Evolutionary conservation across 2,888 invertebrate genomes (phyloP).

Genomic region (Dione juno): DNA sequence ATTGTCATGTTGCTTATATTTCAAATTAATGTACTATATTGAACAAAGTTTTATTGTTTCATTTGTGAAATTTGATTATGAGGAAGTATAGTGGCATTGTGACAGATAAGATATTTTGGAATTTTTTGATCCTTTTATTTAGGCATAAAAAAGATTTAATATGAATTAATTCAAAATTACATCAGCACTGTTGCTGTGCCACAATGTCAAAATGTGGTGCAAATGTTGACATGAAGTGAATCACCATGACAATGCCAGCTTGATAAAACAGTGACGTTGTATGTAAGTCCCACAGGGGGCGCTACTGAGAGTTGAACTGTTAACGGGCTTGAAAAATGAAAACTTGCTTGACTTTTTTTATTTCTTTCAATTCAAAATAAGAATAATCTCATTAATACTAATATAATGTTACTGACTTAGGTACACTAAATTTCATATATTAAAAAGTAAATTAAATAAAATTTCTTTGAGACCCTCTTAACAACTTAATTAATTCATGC

Average conservation of each 20-base stretch:
- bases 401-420: not conserved
- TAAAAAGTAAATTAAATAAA: not conserved
- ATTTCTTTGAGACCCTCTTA: too few relatives aligned
- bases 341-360: slow-evolving; percentile 7
- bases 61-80: slow-evolving; percentile 12
- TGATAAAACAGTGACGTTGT: slow-evolving; percentile 64
- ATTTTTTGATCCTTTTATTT: not conserved
- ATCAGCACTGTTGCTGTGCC: slow-evolving; percentile 17
- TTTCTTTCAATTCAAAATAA: not conserved
- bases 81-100: slow-evolving; percentile 24
- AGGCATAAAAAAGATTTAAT: not conserved
- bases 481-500: too few relatives aligned
- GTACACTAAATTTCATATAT: not conserved
- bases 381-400: too few relatives aligned
- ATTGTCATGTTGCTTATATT: not conserved
- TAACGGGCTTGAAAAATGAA: slow-evolving; percentile 25
- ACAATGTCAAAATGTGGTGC: slow-evolving; percentile 35
- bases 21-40: not conserved
- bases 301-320: slow-evolving; percentile 54
- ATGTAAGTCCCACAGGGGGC: slow-evolving; percentile 66
- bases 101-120: slow-evolving; percentile 23
- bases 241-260: slow-evolving; percentile 76
- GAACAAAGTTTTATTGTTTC: not conserved
- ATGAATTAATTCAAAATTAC: slow-evolving; percentile 8
- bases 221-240: slow-evolving; percentile 60